These are phyloP conservation scores for Chrysolina americana DNA, from an alignment of 2,888 invertebrate genomes.

Conservation along the genomic window DNA sequence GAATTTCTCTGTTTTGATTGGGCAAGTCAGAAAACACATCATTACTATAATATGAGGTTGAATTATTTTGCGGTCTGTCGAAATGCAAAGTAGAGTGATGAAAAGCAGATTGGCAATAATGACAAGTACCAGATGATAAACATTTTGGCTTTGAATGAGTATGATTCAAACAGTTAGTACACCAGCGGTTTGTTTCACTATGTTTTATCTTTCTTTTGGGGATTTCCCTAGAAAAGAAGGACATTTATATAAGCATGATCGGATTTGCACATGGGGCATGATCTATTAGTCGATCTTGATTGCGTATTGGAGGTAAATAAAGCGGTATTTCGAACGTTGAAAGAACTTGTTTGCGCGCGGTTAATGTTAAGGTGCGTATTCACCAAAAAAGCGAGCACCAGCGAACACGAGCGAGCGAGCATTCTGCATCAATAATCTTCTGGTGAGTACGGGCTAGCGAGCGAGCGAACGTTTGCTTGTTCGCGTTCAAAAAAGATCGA, in stretches of 20 bases:
- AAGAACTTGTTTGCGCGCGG: background rate
- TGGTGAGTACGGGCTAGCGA: no score
- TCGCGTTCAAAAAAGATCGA: no score
- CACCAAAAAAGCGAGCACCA: background rate
- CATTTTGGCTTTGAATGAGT: no score
- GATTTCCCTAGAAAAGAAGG: background rate
- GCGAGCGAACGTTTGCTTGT: no score
- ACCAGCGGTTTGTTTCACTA: no score
- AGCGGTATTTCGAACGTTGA: background rate
- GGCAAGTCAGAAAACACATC: background rate
- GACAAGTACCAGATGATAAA: no score
- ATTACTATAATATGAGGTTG: background rate
- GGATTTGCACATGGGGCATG: no score
- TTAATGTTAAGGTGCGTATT: background rate
- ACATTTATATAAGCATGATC: background rate
- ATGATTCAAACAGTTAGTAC: no score
- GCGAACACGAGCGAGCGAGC: background rate
- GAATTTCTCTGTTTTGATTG: constrained; percentile 2
- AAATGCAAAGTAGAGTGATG: constrained; percentile 26
- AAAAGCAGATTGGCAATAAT: constrained; percentile 13
- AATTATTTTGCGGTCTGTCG: constrained; percentile 16
- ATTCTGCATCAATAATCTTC: no score
- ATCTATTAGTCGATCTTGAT: no score
- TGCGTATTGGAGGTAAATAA: background rate
- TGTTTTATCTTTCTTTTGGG: background rate